Percentiles rank a stretch among this genome's conserved stretches.
Conservation (phyloP, 2,797 vertebrate species). For the Australoheros facetus region DNA sequence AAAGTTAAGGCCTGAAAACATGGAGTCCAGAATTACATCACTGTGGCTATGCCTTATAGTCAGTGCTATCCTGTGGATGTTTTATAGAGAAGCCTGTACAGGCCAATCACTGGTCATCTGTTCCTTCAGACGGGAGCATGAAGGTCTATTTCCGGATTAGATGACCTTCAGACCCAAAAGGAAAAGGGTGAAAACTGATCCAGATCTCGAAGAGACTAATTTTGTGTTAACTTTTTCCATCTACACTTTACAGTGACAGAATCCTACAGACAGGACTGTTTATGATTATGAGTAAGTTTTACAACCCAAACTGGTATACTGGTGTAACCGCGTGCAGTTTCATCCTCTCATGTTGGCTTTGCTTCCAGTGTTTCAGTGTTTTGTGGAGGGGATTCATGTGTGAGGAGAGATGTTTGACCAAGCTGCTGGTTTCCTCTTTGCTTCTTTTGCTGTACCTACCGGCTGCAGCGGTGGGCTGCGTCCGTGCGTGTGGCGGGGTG, state of each 20-base stretch:
- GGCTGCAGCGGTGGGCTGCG: slow-evolving; percentile 89
- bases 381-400: not conserved
- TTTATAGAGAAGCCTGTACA: too few species aligned
- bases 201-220: not conserved
- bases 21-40: too few species aligned
- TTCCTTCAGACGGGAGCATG: too few species aligned
- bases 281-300: not conserved
- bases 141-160: too few species aligned
- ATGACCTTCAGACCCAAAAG: too few species aligned
- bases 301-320: not conserved
- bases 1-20: too few species aligned
- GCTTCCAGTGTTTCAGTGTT: not conserved
- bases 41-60: too few species aligned
- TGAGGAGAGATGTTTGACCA: not conserved
- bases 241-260: not conserved
- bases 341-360: not conserved
- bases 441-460: slow-evolving; percentile 88
- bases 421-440: not conserved
- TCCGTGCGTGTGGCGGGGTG: slow-evolving; percentile 87
- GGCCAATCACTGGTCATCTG: too few species aligned
- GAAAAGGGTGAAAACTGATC: too few species aligned
- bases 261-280: not conserved
- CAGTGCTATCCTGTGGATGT: too few species aligned
- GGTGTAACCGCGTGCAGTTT: slow-evolving; percentile 8
- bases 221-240: not conserved